Percentiles rank a stretch among this genome's conserved stretches.
These are phyloP conservation scores for Hephaestus fuliginosus DNA, from an alignment of 2,797 vertebrate species.

Conservation along the genomic window DNA sequence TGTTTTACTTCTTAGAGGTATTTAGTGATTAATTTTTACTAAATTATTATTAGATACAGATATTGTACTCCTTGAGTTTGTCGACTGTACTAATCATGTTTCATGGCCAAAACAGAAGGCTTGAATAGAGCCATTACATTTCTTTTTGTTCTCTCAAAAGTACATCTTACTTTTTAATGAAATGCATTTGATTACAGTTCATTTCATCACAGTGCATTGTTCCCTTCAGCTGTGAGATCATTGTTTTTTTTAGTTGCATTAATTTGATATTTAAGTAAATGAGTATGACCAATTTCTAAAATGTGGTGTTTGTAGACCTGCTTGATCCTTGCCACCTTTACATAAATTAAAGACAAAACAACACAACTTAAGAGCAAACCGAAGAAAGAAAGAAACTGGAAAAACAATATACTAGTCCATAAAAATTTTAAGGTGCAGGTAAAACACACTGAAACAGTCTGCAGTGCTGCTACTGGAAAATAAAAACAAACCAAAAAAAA, in stretches of 20 bases:
- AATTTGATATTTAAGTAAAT: not conserved
- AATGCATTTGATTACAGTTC: not conserved
- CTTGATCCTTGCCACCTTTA: not conserved
- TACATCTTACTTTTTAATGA: not conserved
- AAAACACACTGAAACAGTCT: not conserved
- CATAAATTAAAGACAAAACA: not conserved
- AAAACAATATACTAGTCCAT: not conserved
- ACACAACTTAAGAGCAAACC: not conserved
- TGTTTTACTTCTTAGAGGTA: not conserved
- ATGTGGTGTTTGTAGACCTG: not conserved
- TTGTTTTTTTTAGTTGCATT: not conserved
- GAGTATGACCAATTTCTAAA: not conserved
- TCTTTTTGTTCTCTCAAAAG: not conserved
- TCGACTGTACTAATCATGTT: not conserved
- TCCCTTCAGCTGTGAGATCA: too few species aligned
- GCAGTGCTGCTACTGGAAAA: not conserved
- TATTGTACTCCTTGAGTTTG: not conserved
- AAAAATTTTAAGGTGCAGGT: not conserved
- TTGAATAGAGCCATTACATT: not conserved
- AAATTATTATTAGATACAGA: not conserved
- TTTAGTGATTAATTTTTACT: not conserved
- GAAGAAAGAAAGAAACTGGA: not conserved
- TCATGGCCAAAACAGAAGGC: not conserved
- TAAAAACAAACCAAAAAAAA: not conserved
- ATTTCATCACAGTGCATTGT: too few species aligned